Base-by-base conservation (phyloP, 2,113 vertebrate species). In the Elephas maximus region DNA sequence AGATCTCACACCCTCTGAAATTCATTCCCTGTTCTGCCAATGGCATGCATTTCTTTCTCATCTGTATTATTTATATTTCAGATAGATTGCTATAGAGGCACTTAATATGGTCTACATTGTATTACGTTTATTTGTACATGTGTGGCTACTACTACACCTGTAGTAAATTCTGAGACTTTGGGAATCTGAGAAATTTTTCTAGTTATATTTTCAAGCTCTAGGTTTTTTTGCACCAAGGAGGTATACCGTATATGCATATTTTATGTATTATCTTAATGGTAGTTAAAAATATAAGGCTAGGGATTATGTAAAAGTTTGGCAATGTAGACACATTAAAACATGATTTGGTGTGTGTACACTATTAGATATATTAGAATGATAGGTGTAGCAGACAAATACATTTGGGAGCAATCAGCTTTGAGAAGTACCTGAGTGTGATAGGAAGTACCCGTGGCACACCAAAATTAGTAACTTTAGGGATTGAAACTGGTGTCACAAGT, bases 21-120 rank as follows among this genome's bases (percentile, higher is more conserved):
- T 51, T 1, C 5, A 48, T n/a, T 53, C 18, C 15, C 6, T 17
- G 5, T 69, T 44, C 26, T 57, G 0, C 0, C 0, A 69, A 2
- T 37, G 73, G 5, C 14, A 69, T 44, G 12, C 0, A 44, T 15
- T 63, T 17, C 6, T 41, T 30, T 2, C 14, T 63, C 44, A 44
- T 69, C 24, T 37, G 5, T 8, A n/a, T 4, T 48, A 15, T 53
- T 82, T 74, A 63, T 45, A 57, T 44, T 77, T 89, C 21, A 86
- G 8, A 8, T n/a, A 62, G 18, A 9, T 78, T 28, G 93, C 23
- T 41, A 37, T 12, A 65, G 33, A 57, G 63, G 1, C 6, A 77
- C 23, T 77, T 65, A 53, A 51, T 21, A 10, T 10, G 9, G 1
- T 83, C 53, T 51, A 48, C 48, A 7, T 20, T 69, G 6, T 84